Evolutionary conservation across 2,888 invertebrate genomes (phyloP).

Genomic region (Nemurella pictetii): DNA sequence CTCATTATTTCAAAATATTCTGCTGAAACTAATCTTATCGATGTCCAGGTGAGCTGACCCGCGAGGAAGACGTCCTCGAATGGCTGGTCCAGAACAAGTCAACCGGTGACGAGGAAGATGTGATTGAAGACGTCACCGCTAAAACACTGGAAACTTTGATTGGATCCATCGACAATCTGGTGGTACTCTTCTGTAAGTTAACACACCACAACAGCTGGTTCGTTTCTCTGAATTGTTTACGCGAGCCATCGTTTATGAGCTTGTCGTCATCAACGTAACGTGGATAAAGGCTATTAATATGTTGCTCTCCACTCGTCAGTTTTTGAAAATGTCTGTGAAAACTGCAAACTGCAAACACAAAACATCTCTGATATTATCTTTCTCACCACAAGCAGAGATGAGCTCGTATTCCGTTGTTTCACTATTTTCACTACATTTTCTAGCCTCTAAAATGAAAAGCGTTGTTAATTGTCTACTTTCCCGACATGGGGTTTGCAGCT

Average conservation of each 20-base stretch:
- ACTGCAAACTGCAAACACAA: too few species aligned
- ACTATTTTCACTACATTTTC: too few species aligned
- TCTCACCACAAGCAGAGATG: too few species aligned
- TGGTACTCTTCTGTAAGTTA: conserved; percentile 87
- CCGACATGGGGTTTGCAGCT: too few species aligned
- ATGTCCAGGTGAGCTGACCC: conserved; percentile 76
- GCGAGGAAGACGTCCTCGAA: conserved; percentile 89
- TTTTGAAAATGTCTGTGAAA: neutral
- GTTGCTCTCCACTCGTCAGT: neutral
- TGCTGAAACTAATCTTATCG: too few species aligned
- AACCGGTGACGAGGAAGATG: conserved; percentile 90
- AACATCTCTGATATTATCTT: too few species aligned
- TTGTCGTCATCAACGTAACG: neutral
- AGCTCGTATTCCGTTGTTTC: too few species aligned
- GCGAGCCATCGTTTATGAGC: neutral
- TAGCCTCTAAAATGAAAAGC: too few species aligned
- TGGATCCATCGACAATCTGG: conserved; percentile 86
- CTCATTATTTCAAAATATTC: too few species aligned
- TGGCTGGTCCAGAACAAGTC: conserved; percentile 93
- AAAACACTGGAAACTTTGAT: conserved; percentile 86
- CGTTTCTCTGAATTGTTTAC: neutral
- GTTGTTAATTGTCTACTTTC: too few species aligned
- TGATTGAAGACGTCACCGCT: conserved; percentile 91
- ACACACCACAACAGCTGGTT: neutral
- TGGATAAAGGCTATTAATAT: neutral